A percentile compares a stretch with the other conserved stretches of the same genome.
phyloP scores from a whole-genome alignment of 2,888 invertebrate genomes.

The Nephrotoma flavescens region DNA sequence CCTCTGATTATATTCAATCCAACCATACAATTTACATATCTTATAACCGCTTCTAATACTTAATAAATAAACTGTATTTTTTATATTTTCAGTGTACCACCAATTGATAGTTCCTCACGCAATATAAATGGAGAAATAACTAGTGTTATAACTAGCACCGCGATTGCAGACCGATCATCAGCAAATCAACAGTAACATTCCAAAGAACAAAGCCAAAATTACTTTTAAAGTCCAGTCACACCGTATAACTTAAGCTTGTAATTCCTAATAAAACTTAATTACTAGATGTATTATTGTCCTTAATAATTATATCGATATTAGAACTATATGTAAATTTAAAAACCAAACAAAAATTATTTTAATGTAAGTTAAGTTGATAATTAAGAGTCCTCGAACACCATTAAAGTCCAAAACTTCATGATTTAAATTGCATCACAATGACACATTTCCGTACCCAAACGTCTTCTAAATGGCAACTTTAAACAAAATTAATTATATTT shows the following conservation, averaged over 20 bases:
- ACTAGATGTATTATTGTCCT: background rate
- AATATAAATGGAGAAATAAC: conserved; percentile 26
- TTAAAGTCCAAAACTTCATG: background rate
- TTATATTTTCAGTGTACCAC: conserved; percentile 37
- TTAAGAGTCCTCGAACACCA: background rate
- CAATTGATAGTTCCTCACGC: conserved; percentile 34
- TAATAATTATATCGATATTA: background rate
- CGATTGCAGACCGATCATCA: conserved; percentile 28
- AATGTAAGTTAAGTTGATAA: background rate
- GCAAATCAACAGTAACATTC: background rate
- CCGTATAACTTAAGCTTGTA: background rate
- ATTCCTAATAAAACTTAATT: background rate
- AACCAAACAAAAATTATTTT: background rate
- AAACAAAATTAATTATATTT: background rate
- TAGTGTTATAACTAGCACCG: conserved; percentile 41
- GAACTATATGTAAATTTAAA: background rate
- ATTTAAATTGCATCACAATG: background rate
- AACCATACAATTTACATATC: too few species aligned
- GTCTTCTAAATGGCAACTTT: background rate
- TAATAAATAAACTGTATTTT: background rate
- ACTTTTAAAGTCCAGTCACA: background rate
- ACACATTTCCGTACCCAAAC: background rate
- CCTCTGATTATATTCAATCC: too few species aligned
- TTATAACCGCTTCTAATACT: too few species aligned
- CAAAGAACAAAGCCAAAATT: background rate